These are phyloP conservation scores for Murina feae DNA, from an alignment of 2,113 vertebrate genomes.

Conservation along the genomic window DNA sequence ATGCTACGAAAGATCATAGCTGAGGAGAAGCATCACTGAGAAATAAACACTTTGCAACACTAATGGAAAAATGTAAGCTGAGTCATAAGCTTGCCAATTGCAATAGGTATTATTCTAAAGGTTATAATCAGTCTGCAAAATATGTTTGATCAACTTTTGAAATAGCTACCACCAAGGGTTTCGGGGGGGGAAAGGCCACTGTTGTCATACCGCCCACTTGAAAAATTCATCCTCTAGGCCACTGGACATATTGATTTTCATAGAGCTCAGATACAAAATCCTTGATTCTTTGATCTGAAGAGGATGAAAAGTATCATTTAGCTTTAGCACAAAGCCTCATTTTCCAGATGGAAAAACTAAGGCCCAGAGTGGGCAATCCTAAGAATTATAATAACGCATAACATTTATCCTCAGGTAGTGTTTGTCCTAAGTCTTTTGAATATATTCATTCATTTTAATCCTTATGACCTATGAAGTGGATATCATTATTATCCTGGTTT, in stretches of 20 bases:
- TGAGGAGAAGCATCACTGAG: background rate
- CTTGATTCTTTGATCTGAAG: background rate
- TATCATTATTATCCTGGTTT: background rate
- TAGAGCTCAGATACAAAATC: background rate
- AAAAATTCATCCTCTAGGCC: background rate
- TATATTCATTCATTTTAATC: background rate
- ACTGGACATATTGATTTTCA: background rate
- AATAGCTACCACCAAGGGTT: background rate
- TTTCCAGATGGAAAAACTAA: conserved; percentile 23
- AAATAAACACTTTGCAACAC: background rate
- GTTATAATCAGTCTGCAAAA: conserved; percentile 17
- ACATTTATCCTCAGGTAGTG: background rate
- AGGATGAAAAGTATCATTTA: background rate
- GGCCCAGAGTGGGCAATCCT: background rate
- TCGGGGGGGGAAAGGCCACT: background rate
- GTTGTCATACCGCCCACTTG: background rate
- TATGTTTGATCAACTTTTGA: background rate
- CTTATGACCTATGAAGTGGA: background rate
- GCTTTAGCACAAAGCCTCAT: background rate
- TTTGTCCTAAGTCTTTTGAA: background rate
- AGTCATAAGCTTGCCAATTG: background rate
- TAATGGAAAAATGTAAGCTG: background rate
- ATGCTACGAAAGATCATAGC: fast-evolving
- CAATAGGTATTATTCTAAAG: background rate
- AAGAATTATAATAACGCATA: background rate